Evolutionary conservation across 1,140 invertebrate species (phyloP).

Genomic region (Bombus picipes): DNA sequence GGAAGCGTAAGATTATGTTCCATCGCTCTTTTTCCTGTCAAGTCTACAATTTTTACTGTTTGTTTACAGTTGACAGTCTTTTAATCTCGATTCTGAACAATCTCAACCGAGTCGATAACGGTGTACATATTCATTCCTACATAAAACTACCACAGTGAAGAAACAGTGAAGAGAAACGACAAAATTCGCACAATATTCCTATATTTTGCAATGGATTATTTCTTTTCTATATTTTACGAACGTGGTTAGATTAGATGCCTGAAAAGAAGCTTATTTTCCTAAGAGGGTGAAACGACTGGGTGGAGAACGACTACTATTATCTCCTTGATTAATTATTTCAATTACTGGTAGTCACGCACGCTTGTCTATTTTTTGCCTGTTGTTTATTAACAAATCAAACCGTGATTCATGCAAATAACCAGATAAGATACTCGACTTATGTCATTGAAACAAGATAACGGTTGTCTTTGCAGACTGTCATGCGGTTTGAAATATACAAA

Average conservation of each 20-base stretch:
- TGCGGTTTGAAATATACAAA: neutral
- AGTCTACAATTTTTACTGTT: no score
- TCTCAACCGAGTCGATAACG: no score
- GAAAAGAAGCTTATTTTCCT: constrained; percentile 32
- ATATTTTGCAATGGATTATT: neutral
- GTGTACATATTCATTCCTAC: no score
- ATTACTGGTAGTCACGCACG: neutral
- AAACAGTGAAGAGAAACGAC: no score
- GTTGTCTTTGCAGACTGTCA: neutral
- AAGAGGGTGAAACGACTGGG: neutral
- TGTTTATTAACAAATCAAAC: constrained; percentile 12
- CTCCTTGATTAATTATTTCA: constrained; percentile 13
- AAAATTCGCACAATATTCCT: no score
- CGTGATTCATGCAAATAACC: constrained; percentile 34
- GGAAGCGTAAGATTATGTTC: no score
- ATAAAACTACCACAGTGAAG: no score
- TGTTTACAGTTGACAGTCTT: no score
- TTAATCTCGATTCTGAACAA: no score
- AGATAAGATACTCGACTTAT: constrained; percentile 13
- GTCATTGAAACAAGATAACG: constrained; percentile 9
- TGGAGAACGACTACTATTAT: neutral
- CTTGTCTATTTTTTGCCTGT: neutral
- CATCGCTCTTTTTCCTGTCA: no score
- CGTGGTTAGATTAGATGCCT: constrained; percentile 43
- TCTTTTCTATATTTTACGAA: neutral